Evolutionary conservation across 1,140 invertebrate genomes (phyloP).

Genomic region (Phthorimaea operculella): DNA sequence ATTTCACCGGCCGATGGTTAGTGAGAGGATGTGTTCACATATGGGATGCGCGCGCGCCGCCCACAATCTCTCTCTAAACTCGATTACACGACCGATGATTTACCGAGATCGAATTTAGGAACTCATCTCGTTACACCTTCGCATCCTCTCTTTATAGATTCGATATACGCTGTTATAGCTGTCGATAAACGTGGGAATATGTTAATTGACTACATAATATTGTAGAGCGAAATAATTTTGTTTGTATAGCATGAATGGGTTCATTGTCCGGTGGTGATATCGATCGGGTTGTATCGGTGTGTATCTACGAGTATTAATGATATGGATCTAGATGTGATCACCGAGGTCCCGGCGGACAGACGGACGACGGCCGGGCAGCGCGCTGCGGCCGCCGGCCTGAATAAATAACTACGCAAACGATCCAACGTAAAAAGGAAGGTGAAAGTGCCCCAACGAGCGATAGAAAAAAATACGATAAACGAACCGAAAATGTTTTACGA

Average conservation of each 20-base stretch:
- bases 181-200: slow-evolving; percentile 18
- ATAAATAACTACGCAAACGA: slow-evolving; percentile 48
- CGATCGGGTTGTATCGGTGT: slow-evolving; percentile 32
- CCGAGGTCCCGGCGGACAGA: slow-evolving; percentile 29
- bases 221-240: neutral
- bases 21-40: slow-evolving; percentile 53
- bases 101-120: slow-evolving; percentile 62
- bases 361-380: slow-evolving; percentile 21
- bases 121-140: slow-evolving; percentile 46
- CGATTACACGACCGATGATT: slow-evolving; percentile 62
- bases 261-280: slow-evolving; percentile 20
- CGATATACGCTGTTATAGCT: neutral
- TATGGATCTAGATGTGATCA: slow-evolving; percentile 55
- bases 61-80: slow-evolving; percentile 62
- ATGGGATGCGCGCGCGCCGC: slow-evolving; percentile 48
- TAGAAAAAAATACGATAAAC: slow-evolving; percentile 52
- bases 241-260: neutral
- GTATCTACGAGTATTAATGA: slow-evolving; percentile 30
- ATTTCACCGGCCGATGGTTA: slow-evolving; percentile 43
- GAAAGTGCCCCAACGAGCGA: slow-evolving; percentile 52
- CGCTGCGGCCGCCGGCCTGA: slow-evolving; percentile 32
- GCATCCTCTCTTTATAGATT: slow-evolving; percentile 26
- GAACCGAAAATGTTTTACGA: slow-evolving; percentile 48
- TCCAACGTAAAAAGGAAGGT: slow-evolving; percentile 33
- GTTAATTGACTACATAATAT: neutral